Base-by-base conservation (phyloP, 2,888 invertebrate genomes). In the Pogonocherus hispidulus region DNA sequence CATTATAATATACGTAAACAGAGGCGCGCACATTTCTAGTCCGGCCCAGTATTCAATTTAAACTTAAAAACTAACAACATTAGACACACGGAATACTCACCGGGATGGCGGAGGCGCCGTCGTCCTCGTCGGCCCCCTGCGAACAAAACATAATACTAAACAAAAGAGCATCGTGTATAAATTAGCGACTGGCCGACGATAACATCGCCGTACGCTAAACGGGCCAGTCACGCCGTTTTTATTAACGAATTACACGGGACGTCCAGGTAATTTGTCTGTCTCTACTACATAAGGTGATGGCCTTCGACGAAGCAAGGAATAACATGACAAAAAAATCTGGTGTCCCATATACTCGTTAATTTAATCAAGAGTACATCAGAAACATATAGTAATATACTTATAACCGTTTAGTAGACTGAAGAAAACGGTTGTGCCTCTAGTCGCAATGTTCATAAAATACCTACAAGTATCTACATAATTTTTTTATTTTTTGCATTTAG, bases 71-170 rank as follows among this genome's bases (percentile, higher is more conserved):
- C 57, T 49, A 66, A 60, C 66, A 57, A 51, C 62, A 62, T 47
- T 49, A 62, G 44, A 55, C 62, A n/a, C n/a, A 66, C 60, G 62
- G 66, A 70, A 74, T 84, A 91, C 92, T 92, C 87, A 93, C 93
- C 86, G 92, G 92, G 77, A 88, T 88, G 79, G 90, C 88, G 76
- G 90, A 90, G 80, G 89, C 91, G 82, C 91, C 88, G 85, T 93
- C 93, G 83, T 93, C 93, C 82, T 93, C 93, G 79, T 92, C 92
- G 75, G 88, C 87, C 78, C 90, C 90, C 91, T 91, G 90, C 78
- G 85, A 88, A 88, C 84, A 88, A 86, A 86, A 83, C 80, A 83
- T 81, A 84, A 77, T 77, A 78, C 81, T 83, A 84, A 83, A 84
- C 82, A 84, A 84, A 85, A 84, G 83, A 82, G 83, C 81, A 83